These are phyloP conservation scores for Channa argus DNA, from an alignment of 2,113 vertebrate species.

Conservation along the genomic window DNA sequence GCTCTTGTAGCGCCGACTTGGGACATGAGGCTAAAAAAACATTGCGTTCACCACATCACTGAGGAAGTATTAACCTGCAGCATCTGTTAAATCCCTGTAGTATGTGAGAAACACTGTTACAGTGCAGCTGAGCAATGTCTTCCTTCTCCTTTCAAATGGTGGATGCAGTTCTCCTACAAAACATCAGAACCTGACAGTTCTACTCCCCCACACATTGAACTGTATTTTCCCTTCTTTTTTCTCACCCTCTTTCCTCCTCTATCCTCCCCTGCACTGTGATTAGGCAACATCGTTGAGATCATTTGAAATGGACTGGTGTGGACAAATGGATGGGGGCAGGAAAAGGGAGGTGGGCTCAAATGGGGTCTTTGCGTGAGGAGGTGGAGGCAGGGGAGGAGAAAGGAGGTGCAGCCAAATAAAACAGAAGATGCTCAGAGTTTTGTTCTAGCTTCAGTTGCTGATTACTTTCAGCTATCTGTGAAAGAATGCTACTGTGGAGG, in stretches of 20 bases:
- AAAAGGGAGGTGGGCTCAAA: conserved; percentile 6
- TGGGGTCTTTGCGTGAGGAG: conserved; percentile 8
- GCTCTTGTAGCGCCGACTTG: conserved; percentile 52
- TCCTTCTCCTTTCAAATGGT: conserved; percentile 1
- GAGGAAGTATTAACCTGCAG: conserved; percentile 46
- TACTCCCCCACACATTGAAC: not conserved
- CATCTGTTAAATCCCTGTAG: conserved; percentile 34
- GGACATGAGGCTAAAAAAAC: conserved; percentile 53
- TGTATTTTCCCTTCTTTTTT: not conserved
- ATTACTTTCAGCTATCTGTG: conserved; percentile 67
- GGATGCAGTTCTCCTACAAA: conserved; percentile 2
- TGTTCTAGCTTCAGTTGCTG: conserved; percentile 42
- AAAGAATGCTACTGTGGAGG: conserved; percentile 71
- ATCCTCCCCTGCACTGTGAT: conserved; percentile 20
- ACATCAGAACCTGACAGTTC: conserved; percentile 12
- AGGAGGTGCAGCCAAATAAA: conserved; percentile 20
- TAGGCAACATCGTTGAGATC: conserved; percentile 46
- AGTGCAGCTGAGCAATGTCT: no score
- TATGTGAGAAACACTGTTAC: conserved; percentile 4
- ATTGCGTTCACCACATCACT: conserved; percentile 51
- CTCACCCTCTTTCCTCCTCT: conserved; percentile 10
- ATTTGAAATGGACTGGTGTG: conserved; percentile 20
- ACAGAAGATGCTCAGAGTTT: conserved; percentile 25
- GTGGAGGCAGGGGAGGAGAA: conserved; percentile 9
- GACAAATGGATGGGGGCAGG: conserved; percentile 17